These are phyloP conservation scores for Agonopterix subpropinquella DNA, from an alignment of 2,888 invertebrate genomes.

Conservation along the genomic window DNA sequence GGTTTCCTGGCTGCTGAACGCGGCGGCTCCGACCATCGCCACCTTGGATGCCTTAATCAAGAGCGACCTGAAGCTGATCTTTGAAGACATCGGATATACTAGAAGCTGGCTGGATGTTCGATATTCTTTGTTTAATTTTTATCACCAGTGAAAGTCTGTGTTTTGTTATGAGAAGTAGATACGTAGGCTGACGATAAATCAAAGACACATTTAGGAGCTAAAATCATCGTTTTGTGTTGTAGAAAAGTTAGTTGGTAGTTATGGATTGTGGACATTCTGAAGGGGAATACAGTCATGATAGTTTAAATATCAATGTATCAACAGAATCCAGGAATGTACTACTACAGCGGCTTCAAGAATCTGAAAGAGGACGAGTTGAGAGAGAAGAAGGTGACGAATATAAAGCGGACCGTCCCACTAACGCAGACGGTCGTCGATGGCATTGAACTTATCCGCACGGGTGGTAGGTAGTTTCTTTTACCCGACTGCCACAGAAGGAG, in stretches of 20 bases:
- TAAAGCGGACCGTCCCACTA: constrained; percentile 32
- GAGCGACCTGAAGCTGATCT: constrained; percentile 65
- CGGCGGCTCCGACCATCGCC: constrained; percentile 57
- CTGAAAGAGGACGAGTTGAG: constrained; percentile 53
- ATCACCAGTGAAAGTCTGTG: too few relatives aligned
- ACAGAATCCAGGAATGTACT: constrained; percentile 56
- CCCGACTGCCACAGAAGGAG: neutral
- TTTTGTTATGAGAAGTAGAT: too few relatives aligned
- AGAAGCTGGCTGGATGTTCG: constrained; percentile 60
- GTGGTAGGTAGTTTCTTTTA: constrained; percentile 28
- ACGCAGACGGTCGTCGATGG: constrained; percentile 39
- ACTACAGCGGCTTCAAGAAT: constrained; percentile 53
- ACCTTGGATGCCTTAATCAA: constrained; percentile 63
- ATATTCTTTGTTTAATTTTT: neutral
- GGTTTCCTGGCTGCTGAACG: constrained; percentile 74
- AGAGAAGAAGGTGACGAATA: constrained; percentile 44
- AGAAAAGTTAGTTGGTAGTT: too few relatives aligned
- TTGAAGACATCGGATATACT: constrained; percentile 70
- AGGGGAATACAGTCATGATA: neutral
- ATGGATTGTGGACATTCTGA: too few relatives aligned
- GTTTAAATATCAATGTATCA: neutral
- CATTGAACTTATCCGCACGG: constrained; percentile 43
- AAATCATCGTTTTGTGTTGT: too few relatives aligned
- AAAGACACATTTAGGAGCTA: too few relatives aligned
- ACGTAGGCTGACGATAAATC: too few relatives aligned